phyloP scores from a whole-genome alignment of 2,113 vertebrate genomes.

The Phrynosoma platyrhinos region DNA sequence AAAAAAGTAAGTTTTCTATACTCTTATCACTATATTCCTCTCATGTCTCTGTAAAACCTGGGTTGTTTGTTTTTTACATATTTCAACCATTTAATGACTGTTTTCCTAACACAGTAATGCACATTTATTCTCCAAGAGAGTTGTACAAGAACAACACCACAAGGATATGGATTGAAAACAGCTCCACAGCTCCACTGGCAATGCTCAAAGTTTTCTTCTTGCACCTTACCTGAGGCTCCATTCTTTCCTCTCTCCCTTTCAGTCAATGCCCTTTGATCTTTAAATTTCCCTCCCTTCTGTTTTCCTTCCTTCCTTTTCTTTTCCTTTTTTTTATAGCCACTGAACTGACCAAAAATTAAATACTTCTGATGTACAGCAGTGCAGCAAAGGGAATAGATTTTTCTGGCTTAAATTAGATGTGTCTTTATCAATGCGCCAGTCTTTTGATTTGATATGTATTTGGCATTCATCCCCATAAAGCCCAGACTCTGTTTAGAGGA shows the following conservation, averaged over 20 bases:
- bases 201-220: background rate
- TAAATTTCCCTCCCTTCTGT: background rate
- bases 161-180: background rate
- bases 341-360: slow-evolving; percentile 20
- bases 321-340: slow-evolving; percentile 17
- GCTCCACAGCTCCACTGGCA: background rate
- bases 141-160: background rate
- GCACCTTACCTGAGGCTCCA: background rate
- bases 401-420: slow-evolving; percentile 45
- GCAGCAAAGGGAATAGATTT: slow-evolving; percentile 14
- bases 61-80: background rate
- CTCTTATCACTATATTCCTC: too few relatives aligned
- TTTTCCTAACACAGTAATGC: background rate
- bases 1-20: background rate
- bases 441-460: slow-evolving; percentile 44
- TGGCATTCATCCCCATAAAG: slow-evolving; percentile 47
- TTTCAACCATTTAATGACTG: background rate
- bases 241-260: background rate
- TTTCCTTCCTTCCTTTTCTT: background rate
- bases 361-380: slow-evolving; percentile 23
- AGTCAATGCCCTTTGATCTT: background rate
- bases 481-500: slow-evolving; percentile 39
- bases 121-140: background rate
- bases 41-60: background rate
- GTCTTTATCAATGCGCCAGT: slow-evolving; percentile 43